A percentile compares a stretch with the other conserved stretches of the same genome.
phyloP scores from a whole-genome alignment of 2,113 vertebrate genomes.

The Siphamia tubifer region DNA sequence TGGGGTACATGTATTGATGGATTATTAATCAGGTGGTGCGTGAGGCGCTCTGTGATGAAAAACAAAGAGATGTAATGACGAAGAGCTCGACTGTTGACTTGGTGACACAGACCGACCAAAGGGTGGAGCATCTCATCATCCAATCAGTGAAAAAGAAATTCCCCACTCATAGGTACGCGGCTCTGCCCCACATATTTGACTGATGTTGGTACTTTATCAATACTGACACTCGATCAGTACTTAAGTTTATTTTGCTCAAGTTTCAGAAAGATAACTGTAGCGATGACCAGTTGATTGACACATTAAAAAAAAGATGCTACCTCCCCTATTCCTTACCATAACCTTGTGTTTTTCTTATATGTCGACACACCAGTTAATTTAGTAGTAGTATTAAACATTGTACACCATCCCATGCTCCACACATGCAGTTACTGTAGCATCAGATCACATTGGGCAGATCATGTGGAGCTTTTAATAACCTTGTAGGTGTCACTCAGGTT shows the following conservation, averaged over 20 bases:
- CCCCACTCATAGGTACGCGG: constrained; percentile 89
- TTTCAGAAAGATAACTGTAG: too few species aligned
- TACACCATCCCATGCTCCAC: too few species aligned
- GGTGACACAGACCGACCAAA: constrained; percentile 95
- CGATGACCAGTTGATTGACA: too few species aligned
- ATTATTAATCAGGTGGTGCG: constrained; percentile 80
- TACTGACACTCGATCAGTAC: too few species aligned
- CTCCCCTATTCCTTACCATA: too few species aligned
- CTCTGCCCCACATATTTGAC: background rate
- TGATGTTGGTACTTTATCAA: background rate
- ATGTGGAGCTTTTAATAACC: background rate
- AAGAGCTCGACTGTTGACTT: constrained; percentile 94
- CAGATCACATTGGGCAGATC: background rate
- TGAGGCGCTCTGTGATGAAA: constrained; percentile 84
- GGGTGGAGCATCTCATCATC: constrained; percentile 93
- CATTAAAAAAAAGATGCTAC: too few species aligned
- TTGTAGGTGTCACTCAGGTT: constrained; percentile 79
- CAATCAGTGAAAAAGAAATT: constrained; percentile 90
- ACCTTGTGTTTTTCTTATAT: too few species aligned
- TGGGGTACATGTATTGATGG: background rate
- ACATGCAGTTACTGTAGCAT: background rate
- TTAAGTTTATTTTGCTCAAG: too few species aligned
- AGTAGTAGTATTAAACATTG: too few species aligned
- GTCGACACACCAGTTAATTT: too few species aligned
- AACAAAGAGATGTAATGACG: constrained; percentile 81